These are phyloP conservation scores for Saccostrea glomerata DNA, from an alignment of 1,140 invertebrate species.

Conservation along the genomic window DNA sequence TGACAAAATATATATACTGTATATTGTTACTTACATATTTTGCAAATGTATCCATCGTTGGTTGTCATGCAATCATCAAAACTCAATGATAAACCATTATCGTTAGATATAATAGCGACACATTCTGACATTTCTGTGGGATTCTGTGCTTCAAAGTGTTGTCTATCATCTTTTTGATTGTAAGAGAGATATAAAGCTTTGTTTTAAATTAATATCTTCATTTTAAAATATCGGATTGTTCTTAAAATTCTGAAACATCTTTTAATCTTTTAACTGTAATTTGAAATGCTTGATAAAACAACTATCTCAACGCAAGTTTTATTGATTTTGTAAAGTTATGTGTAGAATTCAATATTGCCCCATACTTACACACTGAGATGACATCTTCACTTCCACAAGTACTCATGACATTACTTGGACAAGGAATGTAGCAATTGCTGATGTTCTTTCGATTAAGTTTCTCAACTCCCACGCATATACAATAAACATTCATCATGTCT, in stretches of 20 bases:
- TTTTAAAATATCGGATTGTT: too few species aligned
- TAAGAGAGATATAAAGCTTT: neutral
- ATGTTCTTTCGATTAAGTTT: neutral
- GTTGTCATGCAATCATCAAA: neutral
- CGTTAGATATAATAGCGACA: neutral
- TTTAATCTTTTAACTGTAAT: too few species aligned
- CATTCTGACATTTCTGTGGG: neutral
- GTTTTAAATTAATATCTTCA: too few species aligned
- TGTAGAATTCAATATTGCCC: too few species aligned
- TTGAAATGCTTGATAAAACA: too few species aligned
- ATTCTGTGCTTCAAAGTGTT: neutral
- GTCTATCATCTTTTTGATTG: neutral
- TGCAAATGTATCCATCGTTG: neutral
- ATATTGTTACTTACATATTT: neutral
- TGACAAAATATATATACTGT: too few species aligned
- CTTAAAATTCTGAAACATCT: too few species aligned
- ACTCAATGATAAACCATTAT: neutral
- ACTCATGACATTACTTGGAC: neutral
- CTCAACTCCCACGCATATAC: neutral
- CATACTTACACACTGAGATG: slow-evolving; percentile 7
- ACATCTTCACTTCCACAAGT: neutral
- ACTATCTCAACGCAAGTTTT: too few species aligned
- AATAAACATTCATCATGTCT: neutral
- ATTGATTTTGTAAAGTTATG: too few species aligned
- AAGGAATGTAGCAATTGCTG: neutral